Evolutionary conservation across 2,797 vertebrate genomes (phyloP).

Genomic region (Esox lucius): DNA sequence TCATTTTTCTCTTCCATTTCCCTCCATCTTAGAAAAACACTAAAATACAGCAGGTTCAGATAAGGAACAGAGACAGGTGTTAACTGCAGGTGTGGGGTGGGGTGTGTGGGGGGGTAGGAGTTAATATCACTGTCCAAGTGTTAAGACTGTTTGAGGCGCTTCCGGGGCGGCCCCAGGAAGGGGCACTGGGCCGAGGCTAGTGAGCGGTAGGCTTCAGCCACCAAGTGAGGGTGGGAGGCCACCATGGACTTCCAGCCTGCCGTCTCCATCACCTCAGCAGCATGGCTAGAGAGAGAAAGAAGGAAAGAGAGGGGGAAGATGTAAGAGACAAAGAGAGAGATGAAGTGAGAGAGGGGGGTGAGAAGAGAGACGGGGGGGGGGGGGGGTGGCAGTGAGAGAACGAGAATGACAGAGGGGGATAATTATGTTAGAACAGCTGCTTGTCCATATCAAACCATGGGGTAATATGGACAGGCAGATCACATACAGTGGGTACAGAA

Average conservation of each 20-base stretch:
- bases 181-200: conserved; percentile 97
- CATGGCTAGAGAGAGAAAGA: conserved; percentile 81
- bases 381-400: too few relatives aligned
- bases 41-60: conserved; percentile 66
- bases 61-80: conserved; percentile 25
- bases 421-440: background rate
- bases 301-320: background rate
- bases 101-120: conserved; percentile 19
- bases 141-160: conserved; percentile 99
- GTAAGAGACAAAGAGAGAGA: conserved; percentile 4
- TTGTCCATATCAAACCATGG: too few relatives aligned
- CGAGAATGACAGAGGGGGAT: background rate
- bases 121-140: background rate
- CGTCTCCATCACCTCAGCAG: conserved; percentile 97
- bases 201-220: conserved; percentile 95
- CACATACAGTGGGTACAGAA: too few relatives aligned
- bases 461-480: too few relatives aligned
- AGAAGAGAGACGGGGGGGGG: background rate
- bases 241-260: conserved; percentile 99
- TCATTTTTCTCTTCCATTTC: conserved; percentile 10
- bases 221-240: conserved; percentile 93
- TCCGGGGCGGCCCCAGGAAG: conserved; percentile 94
- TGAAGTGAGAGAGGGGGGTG: background rate
- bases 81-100: conserved; percentile 22
- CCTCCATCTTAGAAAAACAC: conserved; percentile 53